These are phyloP conservation scores for Drosophila eohydei DNA, from an alignment of 2,888 invertebrate species.

Conservation along the genomic window DNA sequence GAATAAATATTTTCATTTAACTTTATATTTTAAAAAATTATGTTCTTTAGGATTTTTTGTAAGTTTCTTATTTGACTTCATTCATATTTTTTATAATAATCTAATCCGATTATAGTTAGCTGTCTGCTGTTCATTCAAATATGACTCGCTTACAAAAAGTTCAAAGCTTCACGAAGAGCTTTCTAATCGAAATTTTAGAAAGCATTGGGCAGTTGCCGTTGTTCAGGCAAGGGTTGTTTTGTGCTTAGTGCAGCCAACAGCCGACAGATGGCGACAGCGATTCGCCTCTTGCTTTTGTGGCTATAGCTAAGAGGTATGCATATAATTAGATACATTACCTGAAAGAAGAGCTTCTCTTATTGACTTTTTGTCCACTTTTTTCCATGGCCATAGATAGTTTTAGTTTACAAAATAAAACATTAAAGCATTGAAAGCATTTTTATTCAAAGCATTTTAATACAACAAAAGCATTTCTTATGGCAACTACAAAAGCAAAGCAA, in stretches of 20 bases:
- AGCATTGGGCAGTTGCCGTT: constrained; percentile 45
- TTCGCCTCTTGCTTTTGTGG: not conserved
- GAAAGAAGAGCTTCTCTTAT: constrained; percentile 14
- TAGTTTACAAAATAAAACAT: constrained; percentile 22
- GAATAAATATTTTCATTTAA: too few species aligned
- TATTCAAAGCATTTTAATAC: constrained; percentile 50
- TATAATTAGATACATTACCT: constrained; percentile 21
- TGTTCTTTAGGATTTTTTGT: too few species aligned
- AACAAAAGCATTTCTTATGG: constrained; percentile 36
- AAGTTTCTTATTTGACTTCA: not conserved
- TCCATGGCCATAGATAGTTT: constrained; percentile 1
- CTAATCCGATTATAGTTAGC: constrained; percentile 31
- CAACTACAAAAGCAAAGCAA: constrained; percentile 56
- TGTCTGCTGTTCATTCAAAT: constrained; percentile 25
- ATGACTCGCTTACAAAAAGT: constrained; percentile 31
- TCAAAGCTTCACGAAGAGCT: constrained; percentile 71
- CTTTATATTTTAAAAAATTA: too few species aligned
- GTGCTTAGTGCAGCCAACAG: constrained; percentile 35
- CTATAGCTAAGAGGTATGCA: not conserved
- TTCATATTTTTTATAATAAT: not conserved
- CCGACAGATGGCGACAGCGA: constrained; percentile 63
- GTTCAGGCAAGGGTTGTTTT: constrained; percentile 38
- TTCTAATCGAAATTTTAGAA: constrained; percentile 76
- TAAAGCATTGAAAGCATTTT: constrained; percentile 39
- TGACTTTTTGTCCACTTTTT: not conserved